Evolutionary conservation across 37 sponge, comb jelly and placozoan genomes (phyloP).

Genomic region (Ianthella basta): DNA sequence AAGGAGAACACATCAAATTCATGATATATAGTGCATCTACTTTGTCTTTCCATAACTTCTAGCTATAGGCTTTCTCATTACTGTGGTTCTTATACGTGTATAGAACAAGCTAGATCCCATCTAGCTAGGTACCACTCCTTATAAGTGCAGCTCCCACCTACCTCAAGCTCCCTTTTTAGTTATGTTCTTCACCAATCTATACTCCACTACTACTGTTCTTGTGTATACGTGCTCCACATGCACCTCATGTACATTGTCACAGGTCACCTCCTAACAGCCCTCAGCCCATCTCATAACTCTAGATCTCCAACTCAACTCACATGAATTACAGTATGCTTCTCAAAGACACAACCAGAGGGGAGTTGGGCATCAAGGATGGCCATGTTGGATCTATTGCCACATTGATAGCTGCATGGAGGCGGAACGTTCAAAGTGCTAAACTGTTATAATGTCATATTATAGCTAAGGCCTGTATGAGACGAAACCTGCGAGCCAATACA

Average conservation of each 20-base stretch:
- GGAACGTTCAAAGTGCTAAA: neutral
- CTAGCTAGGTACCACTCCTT: too few relatives aligned
- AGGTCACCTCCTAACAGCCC: neutral
- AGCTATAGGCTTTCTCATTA: too few relatives aligned
- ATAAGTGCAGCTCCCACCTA: too few relatives aligned
- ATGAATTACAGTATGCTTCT: neutral
- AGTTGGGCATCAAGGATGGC: constrained; percentile 58
- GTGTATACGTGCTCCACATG: too few relatives aligned
- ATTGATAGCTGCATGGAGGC: constrained; percentile 30
- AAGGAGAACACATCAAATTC: neutral
- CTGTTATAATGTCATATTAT: neutral
- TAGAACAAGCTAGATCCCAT: too few relatives aligned
- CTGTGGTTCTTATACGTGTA: too few relatives aligned
- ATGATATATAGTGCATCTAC: neutral
- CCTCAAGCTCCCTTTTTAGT: too few relatives aligned
- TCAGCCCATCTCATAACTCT: neutral
- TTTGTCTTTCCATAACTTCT: too few relatives aligned
- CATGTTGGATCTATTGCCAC: constrained; percentile 49
- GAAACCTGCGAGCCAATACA: too few relatives aligned
- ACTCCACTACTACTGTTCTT: too few relatives aligned
- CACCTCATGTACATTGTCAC: neutral
- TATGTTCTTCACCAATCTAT: too few relatives aligned
- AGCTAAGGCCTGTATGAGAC: too few relatives aligned
- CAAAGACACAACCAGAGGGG: constrained; percentile 48
- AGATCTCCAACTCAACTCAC: neutral